Base-by-base conservation (phyloP, 2,797 vertebrate species). In the Poeciliopsis infans region DNA sequence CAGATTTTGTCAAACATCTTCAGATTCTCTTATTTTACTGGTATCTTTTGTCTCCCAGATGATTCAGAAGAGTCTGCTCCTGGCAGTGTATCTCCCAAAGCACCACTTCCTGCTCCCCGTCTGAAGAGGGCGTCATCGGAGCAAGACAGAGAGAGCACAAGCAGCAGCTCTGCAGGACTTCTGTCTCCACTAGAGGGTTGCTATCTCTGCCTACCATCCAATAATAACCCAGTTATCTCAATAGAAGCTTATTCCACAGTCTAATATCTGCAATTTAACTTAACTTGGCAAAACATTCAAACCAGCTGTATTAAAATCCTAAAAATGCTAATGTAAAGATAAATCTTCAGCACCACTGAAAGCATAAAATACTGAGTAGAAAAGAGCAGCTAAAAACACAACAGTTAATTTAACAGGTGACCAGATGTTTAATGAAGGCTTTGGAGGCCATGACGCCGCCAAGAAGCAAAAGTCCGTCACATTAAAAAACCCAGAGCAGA, bases 111-210 rank as follows among this genome's bases (percentile, higher is more conserved):
- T 93, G 90, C 96, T 93, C 68, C 95, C 92, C 43, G 95, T 84
- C 94, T 97, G 85, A 97, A 95, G 94, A 97, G 96, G 89, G 90
- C 90, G 76, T 92, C 94, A 47, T 97, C 95, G 0, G 96, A 97
- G 75, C 96, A 96, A 86, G 97, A 98, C 89, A 93, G 85, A 78
- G 96, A 95, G 33, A 93, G 94, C 79, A 87, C 76, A 82, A 94
- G 86, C 89, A 96, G 83, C 76, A 76, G 0, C 55, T 39, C 61
- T 5, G 76, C 72, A 23, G 88, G 47, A 11, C 66, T 57, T 0
- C 20, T 0, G 43, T 80, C 87, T 43, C 85, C 87, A 71, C 91
- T 95, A 84, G 96, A 97, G 88, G 96, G 97, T 98, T 80, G 49
- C 16, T 80, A 80, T 76, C 51, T 57, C 23, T 28, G 15, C 71